phyloP scores from a whole-genome alignment of 2,113 vertebrate genomes.

The Colossoma macropomum region DNA sequence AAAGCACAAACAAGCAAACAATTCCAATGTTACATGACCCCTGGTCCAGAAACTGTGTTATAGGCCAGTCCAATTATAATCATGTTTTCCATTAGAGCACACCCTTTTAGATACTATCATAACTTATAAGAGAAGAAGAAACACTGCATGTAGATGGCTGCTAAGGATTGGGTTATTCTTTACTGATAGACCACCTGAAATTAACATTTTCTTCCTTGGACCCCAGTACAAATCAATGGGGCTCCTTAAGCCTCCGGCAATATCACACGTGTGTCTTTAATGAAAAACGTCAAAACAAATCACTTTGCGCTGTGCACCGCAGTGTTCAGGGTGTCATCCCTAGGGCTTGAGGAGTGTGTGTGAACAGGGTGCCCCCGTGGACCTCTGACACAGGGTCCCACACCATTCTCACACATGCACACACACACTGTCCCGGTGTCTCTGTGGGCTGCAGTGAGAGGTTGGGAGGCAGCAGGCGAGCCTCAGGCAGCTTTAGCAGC shows the following conservation, averaged over 20 bases:
- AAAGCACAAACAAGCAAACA: slow-evolving; percentile 46
- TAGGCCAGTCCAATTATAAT: neutral
- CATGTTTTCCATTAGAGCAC: slow-evolving; percentile 26
- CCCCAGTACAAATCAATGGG: slow-evolving; percentile 24
- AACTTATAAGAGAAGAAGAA: neutral
- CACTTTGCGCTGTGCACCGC: slow-evolving; percentile 33
- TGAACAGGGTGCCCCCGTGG: slow-evolving; percentile 80
- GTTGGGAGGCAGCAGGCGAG: slow-evolving; percentile 78
- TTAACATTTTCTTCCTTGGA: slow-evolving; percentile 28
- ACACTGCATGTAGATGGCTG: neutral
- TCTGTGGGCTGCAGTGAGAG: slow-evolving; percentile 64
- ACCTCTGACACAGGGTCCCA: slow-evolving; percentile 74
- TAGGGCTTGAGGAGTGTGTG: slow-evolving; percentile 46
- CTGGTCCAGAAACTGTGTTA: neutral
- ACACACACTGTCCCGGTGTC: slow-evolving; percentile 51
- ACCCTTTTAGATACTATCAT: slow-evolving; percentile 12
- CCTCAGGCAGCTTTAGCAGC: slow-evolving; percentile 74
- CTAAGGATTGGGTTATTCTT: neutral
- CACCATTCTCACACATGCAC: slow-evolving; percentile 51
- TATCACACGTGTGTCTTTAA: slow-evolving; percentile 39
- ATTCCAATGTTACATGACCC: neutral
- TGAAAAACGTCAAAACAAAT: slow-evolving; percentile 57
- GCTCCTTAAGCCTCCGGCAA: slow-evolving; percentile 36
- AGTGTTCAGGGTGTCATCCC: slow-evolving; percentile 49
- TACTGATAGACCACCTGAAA: slow-evolving; percentile 49